These are phyloP conservation scores for Incurvaria masculella DNA, from an alignment of 2,888 invertebrate species.

Conservation along the genomic window DNA sequence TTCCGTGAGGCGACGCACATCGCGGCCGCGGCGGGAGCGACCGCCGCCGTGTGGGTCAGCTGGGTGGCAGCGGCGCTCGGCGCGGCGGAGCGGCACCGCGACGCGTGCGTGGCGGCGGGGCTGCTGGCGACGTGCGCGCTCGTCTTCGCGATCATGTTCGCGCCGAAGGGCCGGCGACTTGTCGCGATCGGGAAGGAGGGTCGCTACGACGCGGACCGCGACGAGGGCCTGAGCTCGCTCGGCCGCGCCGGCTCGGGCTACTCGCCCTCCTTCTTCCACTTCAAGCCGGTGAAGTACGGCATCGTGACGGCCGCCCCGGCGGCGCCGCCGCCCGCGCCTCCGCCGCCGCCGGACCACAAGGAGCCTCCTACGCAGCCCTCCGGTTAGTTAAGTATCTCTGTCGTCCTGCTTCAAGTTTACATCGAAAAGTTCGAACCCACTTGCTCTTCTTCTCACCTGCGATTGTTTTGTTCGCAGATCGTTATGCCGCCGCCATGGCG, in stretches of 20 bases:
- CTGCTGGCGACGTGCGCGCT: conserved; percentile 80
- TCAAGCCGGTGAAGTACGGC: conserved; percentile 82
- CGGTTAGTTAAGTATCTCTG: conserved; percentile 55
- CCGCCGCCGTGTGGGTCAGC: conserved; percentile 82
- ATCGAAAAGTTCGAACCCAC: too few species aligned
- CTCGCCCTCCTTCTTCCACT: conserved; percentile 90
- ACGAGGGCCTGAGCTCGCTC: conserved; percentile 78
- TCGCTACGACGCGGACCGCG: conserved; percentile 75
- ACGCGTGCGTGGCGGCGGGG: conserved; percentile 89
- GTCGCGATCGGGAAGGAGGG: conserved; percentile 91
- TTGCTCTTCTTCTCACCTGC: background rate
- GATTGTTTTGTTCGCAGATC: conserved; percentile 46
- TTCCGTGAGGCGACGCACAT: conserved; percentile 92
- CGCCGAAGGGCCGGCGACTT: conserved; percentile 87
- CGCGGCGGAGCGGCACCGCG: conserved; percentile 73
- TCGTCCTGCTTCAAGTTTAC: background rate
- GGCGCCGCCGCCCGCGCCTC: conserved; percentile 35
- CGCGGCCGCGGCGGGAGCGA: conserved; percentile 81
- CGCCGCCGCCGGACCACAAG: conserved; percentile 50
- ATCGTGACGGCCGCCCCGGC: conserved; percentile 58
- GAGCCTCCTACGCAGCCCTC: conserved; percentile 53
- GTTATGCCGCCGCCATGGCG: conserved; percentile 37
- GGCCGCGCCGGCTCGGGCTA: conserved; percentile 78
- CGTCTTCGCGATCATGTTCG: conserved; percentile 90
- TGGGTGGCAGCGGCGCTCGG: conserved; percentile 82